Conservation (phyloP, 37 sponge, comb jelly and placozoan genomes). For the Spongilla lacustris region DNA sequence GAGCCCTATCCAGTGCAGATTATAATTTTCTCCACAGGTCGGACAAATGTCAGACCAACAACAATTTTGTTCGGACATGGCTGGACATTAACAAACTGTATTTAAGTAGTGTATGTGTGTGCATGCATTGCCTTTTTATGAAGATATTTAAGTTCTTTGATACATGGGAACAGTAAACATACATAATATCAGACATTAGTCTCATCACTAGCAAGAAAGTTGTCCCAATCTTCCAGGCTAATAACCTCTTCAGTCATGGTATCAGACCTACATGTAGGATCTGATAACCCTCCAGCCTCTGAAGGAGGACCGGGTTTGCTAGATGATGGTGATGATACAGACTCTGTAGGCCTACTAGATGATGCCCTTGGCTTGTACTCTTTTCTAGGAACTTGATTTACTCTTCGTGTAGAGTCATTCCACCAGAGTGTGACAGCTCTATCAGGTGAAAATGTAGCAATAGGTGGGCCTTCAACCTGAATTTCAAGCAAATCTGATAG, state of each 20-base stretch:
- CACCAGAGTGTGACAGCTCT: constrained; percentile 50
- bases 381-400: constrained; percentile 48
- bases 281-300: background rate
- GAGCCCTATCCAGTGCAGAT: constrained; percentile 2
- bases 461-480: constrained; percentile 46
- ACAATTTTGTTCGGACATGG: constrained; percentile 24
- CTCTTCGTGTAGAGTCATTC: constrained; percentile 45
- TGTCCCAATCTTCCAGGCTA: constrained; percentile 39
- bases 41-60: constrained; percentile 42
- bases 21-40: constrained; percentile 19
- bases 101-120: background rate
- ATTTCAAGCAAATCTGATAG: constrained; percentile 49
- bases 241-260: background rate
- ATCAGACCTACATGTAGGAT: background rate
- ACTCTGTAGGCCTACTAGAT: background rate
- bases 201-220: constrained; percentile 31
- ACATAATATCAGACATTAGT: background rate
- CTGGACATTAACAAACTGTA: too few species aligned
- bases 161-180: background rate
- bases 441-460: constrained; percentile 28
- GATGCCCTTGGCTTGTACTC: constrained; percentile 25
- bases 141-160: background rate
- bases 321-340: background rate
- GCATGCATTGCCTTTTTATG: background rate
- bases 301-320: background rate